Evolutionary conservation across 2,888 invertebrate genomes (phyloP).

Genomic region (Belgica antarctica): DNA sequence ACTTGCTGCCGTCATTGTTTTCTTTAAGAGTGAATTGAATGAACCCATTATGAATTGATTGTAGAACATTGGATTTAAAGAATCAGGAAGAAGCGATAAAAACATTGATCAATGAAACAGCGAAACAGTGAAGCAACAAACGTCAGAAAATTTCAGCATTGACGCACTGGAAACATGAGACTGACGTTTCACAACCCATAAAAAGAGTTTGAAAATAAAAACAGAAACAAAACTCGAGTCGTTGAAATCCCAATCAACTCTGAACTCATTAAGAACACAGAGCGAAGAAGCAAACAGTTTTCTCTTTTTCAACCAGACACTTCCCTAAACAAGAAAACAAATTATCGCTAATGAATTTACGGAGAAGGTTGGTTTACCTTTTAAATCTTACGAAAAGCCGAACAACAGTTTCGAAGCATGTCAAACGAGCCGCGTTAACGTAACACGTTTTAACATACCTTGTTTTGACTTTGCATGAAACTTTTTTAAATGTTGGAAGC

Average conservation of each 20-base stretch:
- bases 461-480: background rate
- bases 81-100: too few species aligned
- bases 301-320: background rate
- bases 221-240: background rate
- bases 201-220: background rate
- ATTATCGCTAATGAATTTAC: conserved; percentile 19
- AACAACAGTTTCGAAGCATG: background rate
- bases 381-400: background rate
- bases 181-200: too few species aligned
- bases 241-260: conserved; percentile 21
- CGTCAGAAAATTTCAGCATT: too few species aligned
- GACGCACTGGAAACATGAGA: too few species aligned
- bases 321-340: conserved; percentile 8
- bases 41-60: too few species aligned
- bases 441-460: background rate
- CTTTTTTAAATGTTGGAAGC: background rate
- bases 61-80: too few species aligned
- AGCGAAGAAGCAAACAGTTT: background rate
- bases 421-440: background rate
- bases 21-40: too few species aligned
- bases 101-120: too few species aligned
- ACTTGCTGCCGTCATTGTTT: too few species aligned
- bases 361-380: conserved; percentile 21
- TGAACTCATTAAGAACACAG: conserved; percentile 8
- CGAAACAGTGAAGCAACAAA: too few species aligned